A percentile compares a stretch with the other conserved stretches of the same genome.
phyloP scores from a whole-genome alignment of 2,113 vertebrate species.

The Ovis aries region DNA sequence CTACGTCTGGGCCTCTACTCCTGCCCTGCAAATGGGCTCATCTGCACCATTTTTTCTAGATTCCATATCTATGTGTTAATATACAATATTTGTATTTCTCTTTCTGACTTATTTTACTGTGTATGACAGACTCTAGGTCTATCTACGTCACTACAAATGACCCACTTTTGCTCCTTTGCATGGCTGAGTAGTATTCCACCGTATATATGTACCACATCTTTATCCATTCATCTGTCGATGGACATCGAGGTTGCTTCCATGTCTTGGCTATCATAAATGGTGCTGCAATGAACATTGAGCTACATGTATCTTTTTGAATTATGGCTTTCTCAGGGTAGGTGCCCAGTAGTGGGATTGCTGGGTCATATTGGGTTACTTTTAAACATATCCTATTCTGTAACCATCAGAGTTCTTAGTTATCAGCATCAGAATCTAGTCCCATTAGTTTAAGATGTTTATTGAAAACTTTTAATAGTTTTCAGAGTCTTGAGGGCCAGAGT shows the following conservation, averaged over 20 bases:
- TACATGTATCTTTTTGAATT: neutral
- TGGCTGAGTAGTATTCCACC: neutral
- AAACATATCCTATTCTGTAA: neutral
- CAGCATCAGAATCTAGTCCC: neutral
- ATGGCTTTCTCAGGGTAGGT: neutral
- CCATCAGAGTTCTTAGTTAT: neutral
- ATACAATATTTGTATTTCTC: neutral
- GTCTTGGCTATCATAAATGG: neutral
- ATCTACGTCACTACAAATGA: neutral
- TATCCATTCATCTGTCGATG: neutral
- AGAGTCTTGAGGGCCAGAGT: neutral
- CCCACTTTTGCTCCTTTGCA: neutral
- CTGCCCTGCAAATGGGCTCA: neutral
- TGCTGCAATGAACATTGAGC: neutral
- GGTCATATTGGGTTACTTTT: conserved; percentile 2
- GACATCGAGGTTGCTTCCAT: neutral
- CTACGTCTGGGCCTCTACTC: neutral
- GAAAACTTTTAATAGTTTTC: neutral
- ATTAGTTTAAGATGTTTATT: neutral
- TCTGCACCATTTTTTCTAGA: neutral
- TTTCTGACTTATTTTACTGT: neutral
- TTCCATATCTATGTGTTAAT: neutral
- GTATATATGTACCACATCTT: neutral
- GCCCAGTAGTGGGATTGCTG: neutral
- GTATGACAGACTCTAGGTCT: neutral